A percentile compares a stretch with the other conserved stretches of the same genome.
phyloP scores from a whole-genome alignment of 2,113 vertebrate genomes.

The Motacilla alba region DNA sequence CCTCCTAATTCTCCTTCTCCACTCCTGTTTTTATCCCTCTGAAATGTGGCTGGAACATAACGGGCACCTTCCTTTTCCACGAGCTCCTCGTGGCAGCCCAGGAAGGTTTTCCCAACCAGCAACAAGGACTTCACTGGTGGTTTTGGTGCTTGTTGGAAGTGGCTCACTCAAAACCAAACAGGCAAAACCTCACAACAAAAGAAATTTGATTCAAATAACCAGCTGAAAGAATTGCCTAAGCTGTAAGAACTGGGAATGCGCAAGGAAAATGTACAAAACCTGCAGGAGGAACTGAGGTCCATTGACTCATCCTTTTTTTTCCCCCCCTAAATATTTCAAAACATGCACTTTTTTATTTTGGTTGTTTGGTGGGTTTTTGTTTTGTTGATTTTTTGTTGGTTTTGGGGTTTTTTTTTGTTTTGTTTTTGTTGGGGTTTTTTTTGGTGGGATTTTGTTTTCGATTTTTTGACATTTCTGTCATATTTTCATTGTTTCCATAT shows the following conservation, averaged over 20 bases:
- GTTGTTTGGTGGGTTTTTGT: rapidly evolving
- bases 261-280: background rate
- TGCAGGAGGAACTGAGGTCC: background rate
- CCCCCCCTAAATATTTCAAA: background rate
- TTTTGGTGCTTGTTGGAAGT: background rate
- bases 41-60: background rate
- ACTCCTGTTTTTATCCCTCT: background rate
- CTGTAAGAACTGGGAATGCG: background rate
- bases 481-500: background rate
- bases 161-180: background rate
- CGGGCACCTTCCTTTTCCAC: background rate
- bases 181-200: background rate
- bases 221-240: background rate
- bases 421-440: background rate
- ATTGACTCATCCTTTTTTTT: background rate
- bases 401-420: too few species aligned
- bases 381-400: background rate
- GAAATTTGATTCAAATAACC: background rate
- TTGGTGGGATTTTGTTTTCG: rapidly evolving
- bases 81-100: background rate
- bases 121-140: background rate
- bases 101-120: background rate
- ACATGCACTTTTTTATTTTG: background rate
- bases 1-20: background rate
- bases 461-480: background rate